Percentiles rank a stretch among this genome's conserved stretches.
phyloP scores from a whole-genome alignment of 2,888 invertebrate genomes.

The Bruchidius siliquastri region DNA sequence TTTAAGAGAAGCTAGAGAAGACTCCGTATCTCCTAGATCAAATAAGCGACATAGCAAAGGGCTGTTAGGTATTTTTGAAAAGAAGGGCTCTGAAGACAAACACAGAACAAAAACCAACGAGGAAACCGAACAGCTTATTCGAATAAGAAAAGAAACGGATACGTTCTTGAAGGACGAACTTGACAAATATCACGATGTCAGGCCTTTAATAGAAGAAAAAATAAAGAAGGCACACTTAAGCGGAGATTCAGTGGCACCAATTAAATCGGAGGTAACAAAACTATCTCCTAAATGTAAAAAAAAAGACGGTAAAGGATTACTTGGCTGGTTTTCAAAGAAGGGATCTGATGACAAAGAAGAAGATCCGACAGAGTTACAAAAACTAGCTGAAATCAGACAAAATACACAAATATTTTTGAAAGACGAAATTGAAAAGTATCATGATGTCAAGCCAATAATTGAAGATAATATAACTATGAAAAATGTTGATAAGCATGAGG shows the following conservation, averaged over 20 bases:
- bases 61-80: neutral
- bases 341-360: neutral
- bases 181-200: conserved; percentile 19
- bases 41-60: neutral
- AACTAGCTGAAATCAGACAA: neutral
- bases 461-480: neutral
- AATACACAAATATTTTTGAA: neutral
- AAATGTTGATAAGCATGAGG: neutral
- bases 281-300: neutral
- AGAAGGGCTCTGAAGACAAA: neutral
- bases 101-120: neutral
- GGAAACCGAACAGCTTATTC: conserved; percentile 3
- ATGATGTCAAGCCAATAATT: conserved; percentile 9
- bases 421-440: conserved; percentile 2
- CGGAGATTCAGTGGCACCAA: no score
- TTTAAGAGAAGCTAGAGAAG: neutral
- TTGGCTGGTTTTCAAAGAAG: conserved; percentile 11
- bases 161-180: conserved; percentile 25
- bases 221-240: no score
- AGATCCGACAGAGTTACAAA: neutral
- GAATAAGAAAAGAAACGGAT: conserved; percentile 11
- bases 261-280: neutral
- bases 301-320: neutral
- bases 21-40: neutral
- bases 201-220: conserved; percentile 4